Base-by-base conservation (phyloP, 2,888 invertebrate species). In the Operophtera brumata region DNA sequence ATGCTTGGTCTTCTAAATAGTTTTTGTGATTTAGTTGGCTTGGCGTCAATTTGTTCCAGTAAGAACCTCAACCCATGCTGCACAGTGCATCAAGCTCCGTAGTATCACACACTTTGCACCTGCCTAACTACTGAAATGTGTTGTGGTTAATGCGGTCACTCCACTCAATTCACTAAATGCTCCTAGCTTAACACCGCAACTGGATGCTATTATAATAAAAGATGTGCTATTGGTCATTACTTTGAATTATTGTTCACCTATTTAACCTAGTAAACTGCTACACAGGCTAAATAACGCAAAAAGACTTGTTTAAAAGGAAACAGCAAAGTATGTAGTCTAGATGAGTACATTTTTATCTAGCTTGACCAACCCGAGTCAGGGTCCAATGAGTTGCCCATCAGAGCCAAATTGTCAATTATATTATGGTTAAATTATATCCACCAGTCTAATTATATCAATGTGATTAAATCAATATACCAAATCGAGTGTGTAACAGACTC, bases 81-180 rank as follows among this genome's bases (percentile, higher is more conserved):
- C 30, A 25, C 20, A 20, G 10, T 39, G 10, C 39, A 10, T n/a
- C n/a, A n/a, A n/a, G n/a, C n/a, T 13, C 6, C 30, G 36, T 25
- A n/a, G n/a, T n/a, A n/a, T n/a, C 39, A 14, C 41, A 35, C 40
- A 35, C 37, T 14, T 40, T 47, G 32, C 57, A 57, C 57, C 56
- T 57, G 52, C 40, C 48, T 48, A 52, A 57, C 39, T 47, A 41
- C 25, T 44, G 40, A 41, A 47, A 44, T 49, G 52, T 47, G 49
- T 68, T 82, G 82, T 68, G 82, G 80, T 77, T 34, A 47, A 44
- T 75, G 79, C 66, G 78, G 83, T 82, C 67, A 66, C 62, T 65
- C 73, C 75, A 82, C 80, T 82, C 71, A 76, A 48, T 51, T 46
- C 37, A 37, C 46, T 52, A 57, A 57, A 57, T 46, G 45, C 37